Evolutionary conservation across 2,797 vertebrate species (phyloP).

Genomic region (Macroramphosus scolopax): DNA sequence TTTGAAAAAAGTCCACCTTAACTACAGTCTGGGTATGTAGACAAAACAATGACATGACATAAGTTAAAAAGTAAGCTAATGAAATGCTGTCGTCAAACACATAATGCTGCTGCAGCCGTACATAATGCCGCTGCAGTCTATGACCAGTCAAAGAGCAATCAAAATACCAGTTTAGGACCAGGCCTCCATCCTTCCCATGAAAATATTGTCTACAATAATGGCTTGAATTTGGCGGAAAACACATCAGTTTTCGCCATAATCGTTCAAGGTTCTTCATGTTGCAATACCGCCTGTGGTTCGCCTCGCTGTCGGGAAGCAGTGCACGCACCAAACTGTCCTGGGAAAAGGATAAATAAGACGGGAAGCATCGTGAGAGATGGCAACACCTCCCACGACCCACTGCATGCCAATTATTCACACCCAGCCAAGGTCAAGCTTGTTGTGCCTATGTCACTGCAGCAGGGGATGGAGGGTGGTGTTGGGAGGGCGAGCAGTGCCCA

Average conservation of each 20-base stretch:
- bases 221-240: no score
- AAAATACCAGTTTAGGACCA: no score
- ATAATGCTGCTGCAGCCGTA: no score
- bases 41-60: no score
- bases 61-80: no score
- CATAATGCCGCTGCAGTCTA: no score
- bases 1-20: neutral
- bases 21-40: no score
- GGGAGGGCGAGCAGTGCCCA: conserved; percentile 60
- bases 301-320: conserved; percentile 17
- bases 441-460: conserved; percentile 68
- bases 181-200: no score
- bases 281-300: conserved; percentile 17
- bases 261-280: neutral
- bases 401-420: conserved; percentile 76
- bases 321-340: conserved; percentile 42
- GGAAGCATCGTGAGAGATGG: conserved; percentile 61
- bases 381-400: conserved; percentile 73
- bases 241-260: no score
- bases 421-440: conserved; percentile 70
- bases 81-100: no score
- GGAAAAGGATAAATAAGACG: conserved; percentile 68
- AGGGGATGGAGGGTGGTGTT: conserved; percentile 41
- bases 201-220: no score
- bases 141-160: no score